phyloP scores from a whole-genome alignment of 2,113 vertebrate species.

The Toxotes chatareus region DNA sequence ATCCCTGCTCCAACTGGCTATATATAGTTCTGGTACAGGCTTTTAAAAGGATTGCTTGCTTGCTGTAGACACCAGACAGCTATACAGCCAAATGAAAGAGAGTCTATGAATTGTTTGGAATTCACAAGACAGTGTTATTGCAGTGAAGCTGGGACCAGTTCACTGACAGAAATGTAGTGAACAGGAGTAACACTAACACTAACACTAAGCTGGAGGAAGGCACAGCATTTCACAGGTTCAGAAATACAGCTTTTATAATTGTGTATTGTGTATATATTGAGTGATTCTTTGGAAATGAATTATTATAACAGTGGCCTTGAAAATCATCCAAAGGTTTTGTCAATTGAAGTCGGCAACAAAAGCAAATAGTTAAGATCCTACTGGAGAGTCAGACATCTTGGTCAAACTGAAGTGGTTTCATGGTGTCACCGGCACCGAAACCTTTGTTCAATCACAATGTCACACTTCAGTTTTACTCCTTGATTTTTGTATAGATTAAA shows the following conservation, averaged over 20 bases:
- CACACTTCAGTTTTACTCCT: background rate
- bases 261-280: background rate
- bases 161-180: constrained; percentile 15
- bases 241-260: background rate
- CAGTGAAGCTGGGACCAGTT: constrained; percentile 13
- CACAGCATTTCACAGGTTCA: constrained; percentile 30
- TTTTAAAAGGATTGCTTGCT: constrained; percentile 66
- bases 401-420: too few species aligned
- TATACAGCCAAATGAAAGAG: constrained; percentile 53
- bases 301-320: too few species aligned
- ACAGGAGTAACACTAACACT: background rate
- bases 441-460: background rate
- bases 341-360: too few species aligned
- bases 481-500: background rate
- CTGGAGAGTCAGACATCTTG: too few species aligned
- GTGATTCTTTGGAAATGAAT: background rate
- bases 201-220: constrained; percentile 18
- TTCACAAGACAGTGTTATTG: constrained; percentile 40
- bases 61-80: constrained; percentile 41
- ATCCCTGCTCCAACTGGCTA: constrained; percentile 33
- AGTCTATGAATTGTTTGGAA: constrained; percentile 30
- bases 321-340: too few species aligned
- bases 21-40: constrained; percentile 44
- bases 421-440: background rate
- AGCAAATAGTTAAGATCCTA: too few species aligned